phyloP scores from a whole-genome alignment of 2,113 vertebrate genomes.

The Solea solea region DNA sequence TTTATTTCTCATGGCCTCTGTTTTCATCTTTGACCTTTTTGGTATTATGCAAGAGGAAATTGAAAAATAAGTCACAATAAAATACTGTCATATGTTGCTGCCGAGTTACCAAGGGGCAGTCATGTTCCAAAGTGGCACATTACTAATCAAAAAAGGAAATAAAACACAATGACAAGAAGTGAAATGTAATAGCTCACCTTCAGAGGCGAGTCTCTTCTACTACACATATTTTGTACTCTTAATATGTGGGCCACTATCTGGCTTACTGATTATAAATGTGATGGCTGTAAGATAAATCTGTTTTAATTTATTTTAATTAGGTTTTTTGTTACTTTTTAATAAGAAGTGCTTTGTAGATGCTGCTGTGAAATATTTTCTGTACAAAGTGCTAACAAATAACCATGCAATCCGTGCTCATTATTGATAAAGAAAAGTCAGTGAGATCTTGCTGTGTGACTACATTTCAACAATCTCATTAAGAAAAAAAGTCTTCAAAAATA shows the following conservation, averaged over 20 bases:
- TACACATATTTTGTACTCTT: neutral
- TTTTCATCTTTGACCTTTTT: neutral
- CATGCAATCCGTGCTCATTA: slow-evolving; percentile 18
- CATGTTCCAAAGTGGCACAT: neutral
- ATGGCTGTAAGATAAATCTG: neutral
- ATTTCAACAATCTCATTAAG: slow-evolving; percentile 30
- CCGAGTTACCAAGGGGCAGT: neutral
- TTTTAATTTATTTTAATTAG: no score
- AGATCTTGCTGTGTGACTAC: slow-evolving; percentile 13
- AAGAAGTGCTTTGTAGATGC: slow-evolving; percentile 19
- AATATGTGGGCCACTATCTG: neutral
- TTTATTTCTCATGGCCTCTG: neutral
- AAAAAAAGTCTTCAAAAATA: slow-evolving; percentile 15
- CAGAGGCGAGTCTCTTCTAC: neutral
- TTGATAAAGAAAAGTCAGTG: slow-evolving; percentile 12
- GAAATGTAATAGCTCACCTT: neutral
- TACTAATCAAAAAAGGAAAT: neutral
- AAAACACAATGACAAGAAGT: neutral
- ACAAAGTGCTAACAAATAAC: slow-evolving; percentile 23
- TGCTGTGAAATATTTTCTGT: slow-evolving; percentile 15
- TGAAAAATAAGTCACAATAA: neutral
- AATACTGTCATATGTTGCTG: neutral
- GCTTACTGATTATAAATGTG: slow-evolving; percentile 2
- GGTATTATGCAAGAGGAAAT: neutral
- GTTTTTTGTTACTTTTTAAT: neutral